A percentile compares a stretch with the other conserved stretches of the same genome.
phyloP scores from a whole-genome alignment of 1,140 invertebrate genomes.

The Sarcophaga bullata region DNA sequence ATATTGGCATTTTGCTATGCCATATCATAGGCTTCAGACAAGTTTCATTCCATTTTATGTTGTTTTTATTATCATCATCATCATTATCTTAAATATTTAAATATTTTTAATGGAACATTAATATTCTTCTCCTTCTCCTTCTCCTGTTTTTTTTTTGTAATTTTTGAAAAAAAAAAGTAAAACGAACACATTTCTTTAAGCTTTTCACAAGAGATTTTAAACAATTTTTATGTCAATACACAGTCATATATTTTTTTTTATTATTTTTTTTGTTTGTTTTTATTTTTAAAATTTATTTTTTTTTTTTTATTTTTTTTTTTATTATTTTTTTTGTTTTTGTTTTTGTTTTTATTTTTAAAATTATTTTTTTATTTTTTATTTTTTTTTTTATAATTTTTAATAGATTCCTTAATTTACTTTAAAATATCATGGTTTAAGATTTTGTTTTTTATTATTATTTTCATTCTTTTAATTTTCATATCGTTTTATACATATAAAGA shows the following conservation, averaged over 20 bases:
- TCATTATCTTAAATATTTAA: too few species aligned
- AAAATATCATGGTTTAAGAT: background rate
- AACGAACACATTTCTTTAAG: conserved; percentile 11
- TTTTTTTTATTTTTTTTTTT: background rate
- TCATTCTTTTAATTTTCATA: too few species aligned
- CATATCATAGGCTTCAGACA: too few species aligned
- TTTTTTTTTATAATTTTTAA: background rate
- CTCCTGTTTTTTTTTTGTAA: background rate
- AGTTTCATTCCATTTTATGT: too few species aligned
- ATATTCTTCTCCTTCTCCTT: background rate
- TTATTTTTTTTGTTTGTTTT: background rate
- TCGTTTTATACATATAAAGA: too few species aligned
- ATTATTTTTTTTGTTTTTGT: background rate
- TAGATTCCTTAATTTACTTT: background rate
- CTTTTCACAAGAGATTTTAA: background rate
- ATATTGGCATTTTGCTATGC: too few species aligned
- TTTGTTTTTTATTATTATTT: background rate
- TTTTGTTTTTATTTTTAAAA: background rate
- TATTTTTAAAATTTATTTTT: too few species aligned
- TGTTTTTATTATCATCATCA: too few species aligned
- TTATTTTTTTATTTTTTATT: background rate
- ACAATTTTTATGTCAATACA: too few species aligned
- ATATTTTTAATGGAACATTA: too few species aligned
- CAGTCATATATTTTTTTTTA: too few species aligned
- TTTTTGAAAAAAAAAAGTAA: background rate